A percentile compares a stretch with the other conserved stretches of the same genome.
Evolutionary conservation across 2,113 vertebrate genomes (phyloP).

Genomic region (Perognathus longimembris): DNA sequence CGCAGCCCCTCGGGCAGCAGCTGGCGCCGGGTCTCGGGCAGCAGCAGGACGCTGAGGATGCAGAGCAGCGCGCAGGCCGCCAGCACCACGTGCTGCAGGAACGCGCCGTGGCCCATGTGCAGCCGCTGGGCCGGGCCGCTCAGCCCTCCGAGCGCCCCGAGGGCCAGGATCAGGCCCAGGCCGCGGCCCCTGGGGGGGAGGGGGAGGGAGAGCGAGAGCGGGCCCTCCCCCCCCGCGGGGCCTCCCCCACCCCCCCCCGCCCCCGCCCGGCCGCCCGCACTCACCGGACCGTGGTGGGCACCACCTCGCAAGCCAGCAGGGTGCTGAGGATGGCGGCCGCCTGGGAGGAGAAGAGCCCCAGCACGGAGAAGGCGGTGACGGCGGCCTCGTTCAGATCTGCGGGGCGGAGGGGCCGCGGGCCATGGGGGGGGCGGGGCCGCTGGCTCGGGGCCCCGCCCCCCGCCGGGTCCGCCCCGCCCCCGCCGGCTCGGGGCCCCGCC

Average conservation of each 20-base stretch:
- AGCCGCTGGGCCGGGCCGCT: constrained; percentile 92
- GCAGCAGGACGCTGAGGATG: constrained; percentile 93
- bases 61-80: constrained; percentile 93
- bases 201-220: too few relatives aligned
- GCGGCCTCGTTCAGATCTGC: constrained; percentile 92
- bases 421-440: too few relatives aligned
- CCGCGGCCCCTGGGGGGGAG: constrained; percentile 86
- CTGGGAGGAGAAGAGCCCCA: constrained; percentile 93
- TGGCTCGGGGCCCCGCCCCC: too few relatives aligned
- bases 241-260: too few relatives aligned
- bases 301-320: constrained; percentile 92
- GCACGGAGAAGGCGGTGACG: constrained; percentile 91
- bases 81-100: constrained; percentile 93
- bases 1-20: constrained; percentile 91
- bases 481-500: too few relatives aligned
- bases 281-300: constrained; percentile 94
- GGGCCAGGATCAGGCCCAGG: constrained; percentile 88
- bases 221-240: too few relatives aligned
- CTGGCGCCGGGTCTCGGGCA: constrained; percentile 94
- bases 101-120: constrained; percentile 93
- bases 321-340: constrained; percentile 91
- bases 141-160: constrained; percentile 92
- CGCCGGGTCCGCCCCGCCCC: too few relatives aligned
- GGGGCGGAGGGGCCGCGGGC: neutral
- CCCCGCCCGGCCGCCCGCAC: too few relatives aligned